phyloP scores from a whole-genome alignment of 2,113 vertebrate species.

The Tamias sibiricus region DNA sequence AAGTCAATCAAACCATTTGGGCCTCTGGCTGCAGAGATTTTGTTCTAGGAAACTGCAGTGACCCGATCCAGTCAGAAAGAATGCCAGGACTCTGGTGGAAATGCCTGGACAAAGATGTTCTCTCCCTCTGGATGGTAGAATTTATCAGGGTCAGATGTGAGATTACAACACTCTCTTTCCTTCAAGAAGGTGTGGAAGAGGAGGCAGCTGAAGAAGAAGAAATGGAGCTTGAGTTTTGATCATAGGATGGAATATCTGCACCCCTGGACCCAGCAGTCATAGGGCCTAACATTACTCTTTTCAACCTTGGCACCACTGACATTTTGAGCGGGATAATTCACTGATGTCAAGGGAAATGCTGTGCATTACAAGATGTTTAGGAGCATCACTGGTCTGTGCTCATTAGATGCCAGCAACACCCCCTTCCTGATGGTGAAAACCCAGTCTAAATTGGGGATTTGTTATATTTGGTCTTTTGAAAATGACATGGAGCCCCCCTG shows the following conservation, averaged over 20 bases:
- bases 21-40: not conserved
- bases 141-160: not conserved
- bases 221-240: not conserved
- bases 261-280: not conserved
- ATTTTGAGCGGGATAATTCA: not conserved
- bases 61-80: not conserved
- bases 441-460: not conserved
- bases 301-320: not conserved
- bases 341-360: rapidly evolving
- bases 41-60: not conserved
- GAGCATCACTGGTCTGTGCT: not conserved
- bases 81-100: not conserved
- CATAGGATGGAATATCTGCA: not conserved
- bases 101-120: not conserved
- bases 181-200: not conserved
- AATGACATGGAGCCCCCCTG: not conserved
- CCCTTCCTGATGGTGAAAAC: not conserved
- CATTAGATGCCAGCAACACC: not conserved
- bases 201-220: not conserved
- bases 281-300: too few relatives aligned
- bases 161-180: not conserved
- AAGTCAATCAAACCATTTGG: not conserved
- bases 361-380: not conserved
- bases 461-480: not conserved
- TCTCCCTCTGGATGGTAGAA: not conserved